Evolutionary conservation across 2,113 vertebrate species (phyloP), one percentile per base, ranked within the genome.

Genomic region (Telmatochromis sp.): DNA sequence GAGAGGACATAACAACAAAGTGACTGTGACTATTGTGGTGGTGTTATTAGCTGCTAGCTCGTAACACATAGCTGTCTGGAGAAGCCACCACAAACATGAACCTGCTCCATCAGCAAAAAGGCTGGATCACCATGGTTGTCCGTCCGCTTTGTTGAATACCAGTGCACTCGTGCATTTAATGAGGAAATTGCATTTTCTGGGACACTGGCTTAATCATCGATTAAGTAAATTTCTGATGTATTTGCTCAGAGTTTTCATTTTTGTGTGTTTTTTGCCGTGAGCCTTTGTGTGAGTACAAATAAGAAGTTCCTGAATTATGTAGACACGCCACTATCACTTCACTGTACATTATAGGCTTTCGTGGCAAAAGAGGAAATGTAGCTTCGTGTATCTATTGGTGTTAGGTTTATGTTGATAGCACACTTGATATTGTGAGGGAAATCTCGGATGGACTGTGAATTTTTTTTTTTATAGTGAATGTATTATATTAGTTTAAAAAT

Each of bases 1-100:
- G 63, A 73, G 86, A 89, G 86, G 80, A 89, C 73, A 65, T 87
- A 86, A 90, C 68, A 89, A 91, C 88, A 91, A 85, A 87, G 86
- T 89, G 57, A 7, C 31, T 80, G 19, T 68, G 60, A 65, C 19
- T 65, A 37, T 65, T 65, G 33, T 37, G 19, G 33, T 8, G 82
- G 5, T 87, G 75, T 85, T 86, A 53, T 86, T 84, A 84, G 68
- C 81, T 68, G 57, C 28, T 88, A 83, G 89, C 90, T 35, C 45
- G 42, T 40, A 71, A 23, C 23, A 11, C 42, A 54, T 82, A 65
- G 33, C 53, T n/a, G 80, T 42, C 12, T 53, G 50, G 35, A 23
- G 28, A 28, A 50, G 42, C 42, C 55, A 68, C 50, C 7, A 45
- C 83, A 75, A 11, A 60, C 47, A 9, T 14, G 17, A 83, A 79